Percentiles rank a stretch among this genome's conserved stretches.
Conservation (phyloP, 2,888 invertebrate species). For the Epicampocera succincta region DNA sequence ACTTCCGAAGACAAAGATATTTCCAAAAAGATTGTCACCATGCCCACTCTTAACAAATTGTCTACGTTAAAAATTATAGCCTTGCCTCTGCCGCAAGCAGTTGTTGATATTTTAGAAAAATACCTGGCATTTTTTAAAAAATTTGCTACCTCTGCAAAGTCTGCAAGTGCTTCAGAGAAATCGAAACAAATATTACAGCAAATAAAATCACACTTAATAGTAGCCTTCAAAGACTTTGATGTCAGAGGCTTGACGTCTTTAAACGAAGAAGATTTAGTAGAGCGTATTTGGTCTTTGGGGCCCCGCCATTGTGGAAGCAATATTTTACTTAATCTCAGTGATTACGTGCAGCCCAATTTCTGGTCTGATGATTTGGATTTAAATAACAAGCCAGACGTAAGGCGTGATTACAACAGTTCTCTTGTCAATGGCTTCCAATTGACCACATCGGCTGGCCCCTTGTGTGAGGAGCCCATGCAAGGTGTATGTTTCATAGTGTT, state of each 20-base stretch:
- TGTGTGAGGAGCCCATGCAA: slow-evolving; percentile 98
- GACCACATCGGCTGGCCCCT: slow-evolving; percentile 93
- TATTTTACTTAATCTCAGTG: slow-evolving; percentile 90
- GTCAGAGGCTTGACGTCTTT: slow-evolving; percentile 82
- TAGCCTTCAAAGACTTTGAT: slow-evolving; percentile 84
- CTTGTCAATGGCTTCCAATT: slow-evolving; percentile 94
- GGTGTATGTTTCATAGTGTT: slow-evolving; percentile 96
- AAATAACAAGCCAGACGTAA: slow-evolving; percentile 81
- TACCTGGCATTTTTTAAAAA: slow-evolving; percentile 87
- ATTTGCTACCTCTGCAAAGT: slow-evolving; percentile 73
- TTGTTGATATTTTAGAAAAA: slow-evolving; percentile 87
- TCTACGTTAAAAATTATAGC: slow-evolving; percentile 89
- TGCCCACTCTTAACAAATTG: slow-evolving; percentile 88
- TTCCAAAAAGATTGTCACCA: slow-evolving; percentile 83
- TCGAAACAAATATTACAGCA: slow-evolving; percentile 72
- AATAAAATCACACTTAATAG: slow-evolving; percentile 83
- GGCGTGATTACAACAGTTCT: slow-evolving; percentile 87
- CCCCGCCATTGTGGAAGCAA: slow-evolving; percentile 95
- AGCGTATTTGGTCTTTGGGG: slow-evolving; percentile 95
- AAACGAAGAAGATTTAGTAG: slow-evolving; percentile 83
- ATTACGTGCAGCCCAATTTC: slow-evolving; percentile 85
- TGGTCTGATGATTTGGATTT: slow-evolving; percentile 79
- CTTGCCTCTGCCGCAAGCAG: slow-evolving; percentile 87
- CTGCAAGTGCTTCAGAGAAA: slow-evolving; percentile 77
- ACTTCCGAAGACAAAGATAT: slow-evolving; percentile 82